Percentiles rank a stretch among this genome's conserved stretches.
Evolutionary conservation across 23 tunicate species (phyloP).

Genomic region (Pegea sp.): DNA sequence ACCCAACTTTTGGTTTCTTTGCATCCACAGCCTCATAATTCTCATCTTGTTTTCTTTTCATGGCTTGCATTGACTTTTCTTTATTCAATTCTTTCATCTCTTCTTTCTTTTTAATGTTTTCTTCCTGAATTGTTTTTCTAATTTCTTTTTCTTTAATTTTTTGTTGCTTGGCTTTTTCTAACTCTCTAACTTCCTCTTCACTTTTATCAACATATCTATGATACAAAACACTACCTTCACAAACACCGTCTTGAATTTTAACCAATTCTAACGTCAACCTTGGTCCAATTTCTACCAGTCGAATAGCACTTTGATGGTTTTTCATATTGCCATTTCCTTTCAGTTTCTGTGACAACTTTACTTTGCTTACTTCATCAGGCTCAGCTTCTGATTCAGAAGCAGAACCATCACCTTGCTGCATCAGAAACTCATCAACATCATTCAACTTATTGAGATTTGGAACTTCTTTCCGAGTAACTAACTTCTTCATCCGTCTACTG

Average conservation of each 20-base stretch:
- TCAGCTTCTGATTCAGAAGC: constrained; percentile 78
- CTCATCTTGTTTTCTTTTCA: background rate
- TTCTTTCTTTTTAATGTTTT: constrained; percentile 31
- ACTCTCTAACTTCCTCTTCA: constrained; percentile 33
- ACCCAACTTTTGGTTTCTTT: background rate
- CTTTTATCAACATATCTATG: constrained; percentile 20
- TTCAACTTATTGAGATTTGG: constrained; percentile 31
- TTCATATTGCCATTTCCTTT: constrained; percentile 6
- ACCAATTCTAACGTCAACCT: constrained; percentile 55
- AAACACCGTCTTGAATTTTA: constrained; percentile 63
- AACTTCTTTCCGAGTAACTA: constrained; percentile 14
- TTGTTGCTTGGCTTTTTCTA: constrained; percentile 3
- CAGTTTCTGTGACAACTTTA: constrained; percentile 4
- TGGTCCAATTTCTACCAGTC: constrained; percentile 87
- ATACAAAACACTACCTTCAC: constrained; percentile 53
- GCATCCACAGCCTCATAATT: background rate
- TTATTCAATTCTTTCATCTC: constrained; percentile 23
- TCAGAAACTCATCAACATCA: constrained; percentile 38
- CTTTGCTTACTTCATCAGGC: constrained; percentile 34
- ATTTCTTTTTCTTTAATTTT: constrained; percentile 12
- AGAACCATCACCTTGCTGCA: constrained; percentile 11
- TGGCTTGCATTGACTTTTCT: background rate
- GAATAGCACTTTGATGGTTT: constrained; percentile 20
- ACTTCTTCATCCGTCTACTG: constrained; percentile 27
- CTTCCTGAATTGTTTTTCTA: constrained; percentile 35